Conservation (phyloP, 2,888 invertebrate species). For the Pseudanteris insignis region DNA sequence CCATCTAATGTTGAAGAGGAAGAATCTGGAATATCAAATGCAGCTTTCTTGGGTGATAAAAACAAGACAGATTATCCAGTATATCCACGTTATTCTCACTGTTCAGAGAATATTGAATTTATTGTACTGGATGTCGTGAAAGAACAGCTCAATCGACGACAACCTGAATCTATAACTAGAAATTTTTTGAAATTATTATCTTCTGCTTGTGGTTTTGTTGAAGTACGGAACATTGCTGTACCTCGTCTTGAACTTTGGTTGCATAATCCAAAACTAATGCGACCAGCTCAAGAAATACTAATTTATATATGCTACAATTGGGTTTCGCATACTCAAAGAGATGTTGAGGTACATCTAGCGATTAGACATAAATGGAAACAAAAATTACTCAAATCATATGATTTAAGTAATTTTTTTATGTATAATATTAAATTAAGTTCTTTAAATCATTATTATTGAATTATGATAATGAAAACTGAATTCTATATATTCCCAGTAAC, state of each 20-base stretch:
- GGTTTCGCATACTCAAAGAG: constrained; percentile 73
- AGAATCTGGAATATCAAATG: constrained; percentile 55
- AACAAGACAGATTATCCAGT: constrained; percentile 67
- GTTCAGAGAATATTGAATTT: constrained; percentile 77
- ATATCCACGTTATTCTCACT: constrained; percentile 69
- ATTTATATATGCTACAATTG: constrained; percentile 93
- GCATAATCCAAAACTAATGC: constrained; percentile 93
- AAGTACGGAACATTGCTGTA: constrained; percentile 82
- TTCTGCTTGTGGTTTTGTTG: constrained; percentile 85
- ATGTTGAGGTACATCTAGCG: constrained; percentile 80
- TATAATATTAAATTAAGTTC: too few relatives aligned
- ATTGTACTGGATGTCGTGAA: constrained; percentile 87
- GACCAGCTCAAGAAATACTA: constrained; percentile 90
- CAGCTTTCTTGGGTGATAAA: constrained; percentile 56
- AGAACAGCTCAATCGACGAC: constrained; percentile 85
- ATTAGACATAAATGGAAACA: constrained; percentile 66
- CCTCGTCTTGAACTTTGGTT: constrained; percentile 91
- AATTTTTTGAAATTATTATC: constrained; percentile 88
- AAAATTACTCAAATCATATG: too few relatives aligned
- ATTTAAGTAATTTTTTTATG: too few relatives aligned
- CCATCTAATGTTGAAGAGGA: constrained; percentile 64
- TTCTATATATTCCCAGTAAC: too few relatives aligned
- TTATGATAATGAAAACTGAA: too few relatives aligned
- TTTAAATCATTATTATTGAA: constrained; percentile 1
- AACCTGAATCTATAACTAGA: constrained; percentile 86